A percentile compares a stretch with the other conserved stretches of the same genome.
Evolutionary conservation across 2,797 vertebrate species (phyloP).

Genomic region (Selene dorsalis): DNA sequence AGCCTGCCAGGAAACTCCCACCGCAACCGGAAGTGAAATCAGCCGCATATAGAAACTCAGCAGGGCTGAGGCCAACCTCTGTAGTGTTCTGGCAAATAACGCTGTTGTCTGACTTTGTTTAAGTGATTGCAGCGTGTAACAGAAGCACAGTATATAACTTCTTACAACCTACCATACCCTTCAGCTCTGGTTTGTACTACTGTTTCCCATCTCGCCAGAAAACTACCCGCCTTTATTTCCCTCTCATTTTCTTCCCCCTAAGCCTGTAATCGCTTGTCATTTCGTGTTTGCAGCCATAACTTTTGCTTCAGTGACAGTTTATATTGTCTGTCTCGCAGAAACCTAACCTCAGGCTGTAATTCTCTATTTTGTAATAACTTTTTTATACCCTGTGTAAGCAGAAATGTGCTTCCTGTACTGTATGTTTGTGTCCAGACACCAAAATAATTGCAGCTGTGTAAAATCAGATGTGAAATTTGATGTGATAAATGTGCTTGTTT

Average conservation of each 20-base stretch:
- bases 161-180: slow-evolving; percentile 9
- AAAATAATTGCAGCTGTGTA: background rate
- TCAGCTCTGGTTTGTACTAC: slow-evolving; percentile 20
- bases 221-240: slow-evolving; percentile 17
- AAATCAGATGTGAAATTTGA: background rate
- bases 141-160: slow-evolving; percentile 19
- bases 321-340: slow-evolving; percentile 41
- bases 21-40: slow-evolving; percentile 83
- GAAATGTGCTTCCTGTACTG: slow-evolving; percentile 1
- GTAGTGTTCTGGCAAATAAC: slow-evolving; percentile 41
- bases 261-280: slow-evolving; percentile 21
- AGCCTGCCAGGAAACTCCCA: slow-evolving; percentile 81
- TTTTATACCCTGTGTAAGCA: background rate
- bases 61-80: slow-evolving; percentile 40
- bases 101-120: slow-evolving; percentile 28
- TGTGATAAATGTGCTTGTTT: background rate
- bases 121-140: slow-evolving; percentile 28
- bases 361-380: background rate
- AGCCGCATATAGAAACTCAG: slow-evolving; percentile 70
- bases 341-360: background rate
- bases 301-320: slow-evolving; percentile 6
- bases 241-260: slow-evolving; percentile 22
- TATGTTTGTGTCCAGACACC: background rate
- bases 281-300: slow-evolving; percentile 36
- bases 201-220: slow-evolving; percentile 32